These are phyloP conservation scores for Alviniconcha strummeri DNA, from an alignment of 2,888 invertebrate genomes.

Conservation along the genomic window DNA sequence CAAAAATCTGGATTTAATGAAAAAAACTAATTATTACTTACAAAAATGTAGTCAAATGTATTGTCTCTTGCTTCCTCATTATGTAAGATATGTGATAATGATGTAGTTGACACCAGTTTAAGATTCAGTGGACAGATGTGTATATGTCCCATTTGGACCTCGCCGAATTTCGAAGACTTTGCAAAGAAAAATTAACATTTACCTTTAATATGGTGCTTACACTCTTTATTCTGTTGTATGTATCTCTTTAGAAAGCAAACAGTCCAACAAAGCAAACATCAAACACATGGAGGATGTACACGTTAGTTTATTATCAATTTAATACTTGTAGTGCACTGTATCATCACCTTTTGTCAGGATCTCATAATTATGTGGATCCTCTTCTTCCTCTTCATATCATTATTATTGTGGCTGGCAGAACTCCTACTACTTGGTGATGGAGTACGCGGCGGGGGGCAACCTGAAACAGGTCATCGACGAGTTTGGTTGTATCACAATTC, in stretches of 20 bases:
- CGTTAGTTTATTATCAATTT: neutral
- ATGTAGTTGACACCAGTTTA: no score
- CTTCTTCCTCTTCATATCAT: neutral
- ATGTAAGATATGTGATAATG: no score
- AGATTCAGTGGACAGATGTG: no score
- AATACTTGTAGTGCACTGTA: neutral
- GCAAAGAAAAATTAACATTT: no score
- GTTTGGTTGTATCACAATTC: constrained; percentile 8
- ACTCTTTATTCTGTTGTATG: neutral
- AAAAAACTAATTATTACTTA: no score
- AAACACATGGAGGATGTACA: neutral
- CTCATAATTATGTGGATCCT: neutral
- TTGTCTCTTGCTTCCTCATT: no score
- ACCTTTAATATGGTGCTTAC: no score
- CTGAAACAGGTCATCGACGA: constrained; percentile 26
- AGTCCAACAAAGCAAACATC: neutral
- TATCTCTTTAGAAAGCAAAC: neutral
- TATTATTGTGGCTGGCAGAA: neutral
- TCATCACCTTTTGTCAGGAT: neutral
- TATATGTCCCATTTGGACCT: no score
- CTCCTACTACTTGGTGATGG: constrained; percentile 32
- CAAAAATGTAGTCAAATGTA: no score
- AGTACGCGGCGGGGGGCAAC: constrained; percentile 24
- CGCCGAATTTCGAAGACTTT: no score
- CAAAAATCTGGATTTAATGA: no score